These are phyloP conservation scores for Dallia pectoralis DNA, from an alignment of 2,797 vertebrate species.

Conservation along the genomic window DNA sequence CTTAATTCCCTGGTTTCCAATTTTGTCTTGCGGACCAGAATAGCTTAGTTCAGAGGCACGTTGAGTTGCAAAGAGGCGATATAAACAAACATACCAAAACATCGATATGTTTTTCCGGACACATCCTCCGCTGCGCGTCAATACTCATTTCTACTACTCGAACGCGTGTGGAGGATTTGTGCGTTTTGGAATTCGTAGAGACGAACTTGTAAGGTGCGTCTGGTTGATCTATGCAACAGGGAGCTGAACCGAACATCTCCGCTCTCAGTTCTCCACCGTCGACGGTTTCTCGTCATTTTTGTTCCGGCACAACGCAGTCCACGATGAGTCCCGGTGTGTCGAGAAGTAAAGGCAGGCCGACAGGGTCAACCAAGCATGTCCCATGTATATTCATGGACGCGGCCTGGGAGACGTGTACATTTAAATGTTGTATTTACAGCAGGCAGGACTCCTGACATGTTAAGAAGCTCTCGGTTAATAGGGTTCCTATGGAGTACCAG, in stretches of 20 bases:
- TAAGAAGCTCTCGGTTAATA: conserved; percentile 19
- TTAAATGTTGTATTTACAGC: conserved; percentile 23
- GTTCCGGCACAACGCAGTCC: conserved; percentile 33
- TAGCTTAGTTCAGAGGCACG: conserved; percentile 43
- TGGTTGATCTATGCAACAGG: not conserved
- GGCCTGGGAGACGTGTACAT: conserved; percentile 24
- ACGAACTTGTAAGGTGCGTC: conserved; percentile 21
- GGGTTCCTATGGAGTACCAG: conserved; percentile 24
- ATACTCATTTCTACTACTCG: conserved; percentile 28
- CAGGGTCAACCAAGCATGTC: conserved; percentile 31
- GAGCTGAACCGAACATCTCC: conserved; percentile 12
- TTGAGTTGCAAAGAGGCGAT: conserved; percentile 50
- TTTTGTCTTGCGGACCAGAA: conserved; percentile 43
- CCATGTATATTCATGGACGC: conserved; percentile 45
- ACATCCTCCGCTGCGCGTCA: conserved; percentile 32
- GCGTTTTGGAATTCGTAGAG: conserved; percentile 35
- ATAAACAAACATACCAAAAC: conserved; percentile 38
- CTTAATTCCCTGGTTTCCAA: conserved; percentile 41
- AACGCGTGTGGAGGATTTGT: conserved; percentile 44
- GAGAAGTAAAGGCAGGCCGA: not conserved
- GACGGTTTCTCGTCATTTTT: too few species aligned
- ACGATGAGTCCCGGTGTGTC: not conserved
- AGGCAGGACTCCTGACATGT: conserved; percentile 13
- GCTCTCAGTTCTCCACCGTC: conserved; percentile 9
- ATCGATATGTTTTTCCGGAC: conserved; percentile 42